Conservation (phyloP, 2,113 vertebrate species). For the Casuarius casuarius region DNA sequence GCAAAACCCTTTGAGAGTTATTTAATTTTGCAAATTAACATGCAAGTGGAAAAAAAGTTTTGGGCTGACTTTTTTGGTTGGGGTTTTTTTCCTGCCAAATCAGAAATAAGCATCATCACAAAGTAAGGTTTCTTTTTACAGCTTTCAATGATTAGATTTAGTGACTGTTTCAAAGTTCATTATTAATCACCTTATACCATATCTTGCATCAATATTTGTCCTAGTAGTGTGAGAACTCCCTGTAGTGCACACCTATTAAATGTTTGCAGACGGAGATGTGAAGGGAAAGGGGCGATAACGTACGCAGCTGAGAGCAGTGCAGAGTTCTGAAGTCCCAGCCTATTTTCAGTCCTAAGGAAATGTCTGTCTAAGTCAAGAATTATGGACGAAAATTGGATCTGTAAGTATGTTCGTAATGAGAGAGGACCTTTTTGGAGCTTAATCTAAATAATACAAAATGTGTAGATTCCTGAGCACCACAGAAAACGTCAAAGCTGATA, state of each 20-base stretch:
- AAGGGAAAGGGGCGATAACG: neutral
- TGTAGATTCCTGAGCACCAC: neutral
- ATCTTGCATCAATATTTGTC: neutral
- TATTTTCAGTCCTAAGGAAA: neutral
- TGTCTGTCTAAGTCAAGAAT: neutral
- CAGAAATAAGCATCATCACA: neutral
- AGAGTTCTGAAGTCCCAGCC: neutral
- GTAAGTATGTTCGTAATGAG: neutral
- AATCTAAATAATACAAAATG: neutral
- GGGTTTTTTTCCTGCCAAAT: neutral
- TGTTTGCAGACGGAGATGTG: neutral
- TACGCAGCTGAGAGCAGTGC: neutral
- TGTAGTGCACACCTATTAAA: neutral
- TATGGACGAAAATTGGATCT: neutral
- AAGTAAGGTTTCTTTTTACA: neutral
- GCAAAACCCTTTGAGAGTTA: neutral
- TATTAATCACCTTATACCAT: neutral
- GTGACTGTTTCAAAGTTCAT: neutral
- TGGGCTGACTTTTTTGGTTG: neutral
- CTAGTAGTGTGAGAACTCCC: neutral
- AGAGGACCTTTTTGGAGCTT: neutral
- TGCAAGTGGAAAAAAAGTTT: neutral
- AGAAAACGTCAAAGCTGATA: neutral
- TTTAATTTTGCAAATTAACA: neutral
- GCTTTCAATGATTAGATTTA: neutral